Evolutionary conservation across 2,888 invertebrate species (phyloP).

Genomic region (Pediacus dermestoides): DNA sequence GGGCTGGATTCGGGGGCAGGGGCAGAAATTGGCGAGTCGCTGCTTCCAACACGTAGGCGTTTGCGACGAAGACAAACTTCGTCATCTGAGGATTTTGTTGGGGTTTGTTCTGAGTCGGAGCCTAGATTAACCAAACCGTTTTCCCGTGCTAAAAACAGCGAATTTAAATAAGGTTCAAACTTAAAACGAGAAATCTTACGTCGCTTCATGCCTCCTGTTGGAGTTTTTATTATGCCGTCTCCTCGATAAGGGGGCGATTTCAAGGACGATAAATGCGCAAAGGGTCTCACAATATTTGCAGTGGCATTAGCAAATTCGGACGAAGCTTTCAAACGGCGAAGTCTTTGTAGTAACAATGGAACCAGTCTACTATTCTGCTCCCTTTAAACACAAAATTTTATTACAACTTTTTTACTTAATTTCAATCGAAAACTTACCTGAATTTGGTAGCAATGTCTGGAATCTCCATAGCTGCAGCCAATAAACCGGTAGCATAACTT

Average conservation of each 20-base stretch:
- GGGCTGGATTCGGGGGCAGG: constrained; percentile 10
- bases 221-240: constrained; percentile 29
- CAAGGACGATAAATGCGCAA: constrained; percentile 53
- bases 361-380: constrained; percentile 84
- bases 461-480: constrained; percentile 96
- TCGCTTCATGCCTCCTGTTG: constrained; percentile 10
- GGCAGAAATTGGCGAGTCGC: constrained; percentile 13
- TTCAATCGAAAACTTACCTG: too few species aligned
- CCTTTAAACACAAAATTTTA: too few species aligned
- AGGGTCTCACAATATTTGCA: constrained; percentile 50
- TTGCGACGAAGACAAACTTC: constrained; percentile 28
- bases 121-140: constrained; percentile 28
- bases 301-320: constrained; percentile 35
- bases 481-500: constrained; percentile 89
- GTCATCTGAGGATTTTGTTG: constrained; percentile 12
- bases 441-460: constrained; percentile 90
- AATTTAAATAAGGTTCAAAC: background rate
- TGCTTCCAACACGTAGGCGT: constrained; percentile 30
- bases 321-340: constrained; percentile 61
- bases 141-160: constrained; percentile 27
- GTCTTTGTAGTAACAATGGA: constrained; percentile 79
- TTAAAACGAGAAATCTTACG: background rate
- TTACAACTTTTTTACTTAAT: constrained; percentile 4
- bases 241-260: constrained; percentile 38
- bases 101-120: constrained; percentile 15